A percentile compares a stretch with the other conserved stretches of the same genome.
Evolutionary conservation across 1,140 invertebrate species (phyloP).

Genomic region (Chrysomallon squamiferum): DNA sequence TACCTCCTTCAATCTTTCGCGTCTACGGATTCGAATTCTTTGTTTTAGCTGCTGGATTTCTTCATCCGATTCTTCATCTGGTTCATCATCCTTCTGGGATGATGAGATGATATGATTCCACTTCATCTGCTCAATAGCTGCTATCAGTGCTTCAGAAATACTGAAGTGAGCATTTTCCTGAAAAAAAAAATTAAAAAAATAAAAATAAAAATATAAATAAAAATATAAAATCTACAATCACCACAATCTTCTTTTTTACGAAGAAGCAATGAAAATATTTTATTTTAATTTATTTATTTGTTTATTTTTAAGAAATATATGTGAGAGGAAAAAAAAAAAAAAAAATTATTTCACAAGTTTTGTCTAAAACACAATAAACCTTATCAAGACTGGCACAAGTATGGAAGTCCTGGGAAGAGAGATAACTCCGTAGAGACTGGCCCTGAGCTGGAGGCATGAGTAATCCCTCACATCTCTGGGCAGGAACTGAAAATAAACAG

Average conservation of each 20-base stretch:
- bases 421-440: conserved; percentile 77
- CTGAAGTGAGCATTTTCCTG: conserved; percentile 86
- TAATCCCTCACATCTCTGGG: conserved; percentile 38
- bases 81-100: conserved; percentile 16
- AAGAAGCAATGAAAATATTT: too few relatives aligned
- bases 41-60: conserved; percentile 74
- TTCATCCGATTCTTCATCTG: conserved; percentile 71
- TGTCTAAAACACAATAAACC: conserved; percentile 39
- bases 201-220: not conserved
- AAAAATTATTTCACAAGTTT: too few relatives aligned
- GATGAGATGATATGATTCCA: conserved; percentile 54
- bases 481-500: conserved; percentile 3
- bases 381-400: conserved; percentile 80
- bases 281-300: too few relatives aligned
- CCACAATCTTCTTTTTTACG: not conserved
- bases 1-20: conserved; percentile 60
- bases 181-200: conserved; percentile 1
- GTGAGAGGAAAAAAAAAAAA: too few relatives aligned
- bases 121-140: conserved; percentile 75
- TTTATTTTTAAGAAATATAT: too few relatives aligned
- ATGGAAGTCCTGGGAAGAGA: conserved; percentile 76
- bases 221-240: too few relatives aligned
- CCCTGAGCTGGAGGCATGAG: conserved; percentile 74
- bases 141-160: conserved; percentile 83
- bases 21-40: conserved; percentile 69